These are phyloP conservation scores for Amphipoea oculea DNA, from an alignment of 2,888 invertebrate species.

Conservation along the genomic window DNA sequence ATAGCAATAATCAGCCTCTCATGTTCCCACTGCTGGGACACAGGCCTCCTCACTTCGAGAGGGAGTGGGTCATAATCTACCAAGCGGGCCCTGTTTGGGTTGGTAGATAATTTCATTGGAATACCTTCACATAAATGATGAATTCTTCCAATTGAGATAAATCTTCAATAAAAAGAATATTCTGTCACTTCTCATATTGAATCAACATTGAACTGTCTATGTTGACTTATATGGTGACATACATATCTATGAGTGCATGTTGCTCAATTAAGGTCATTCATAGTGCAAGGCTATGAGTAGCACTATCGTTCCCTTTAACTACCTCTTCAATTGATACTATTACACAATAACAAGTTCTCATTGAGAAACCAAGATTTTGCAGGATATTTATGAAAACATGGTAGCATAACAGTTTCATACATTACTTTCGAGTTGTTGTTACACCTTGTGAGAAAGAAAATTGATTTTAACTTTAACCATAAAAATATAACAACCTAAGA, in stretches of 20 bases:
- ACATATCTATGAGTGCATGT: constrained; percentile 28
- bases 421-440: background rate
- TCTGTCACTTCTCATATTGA: background rate
- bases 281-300: constrained; percentile 27
- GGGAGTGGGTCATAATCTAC: background rate
- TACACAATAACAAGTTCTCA: constrained; percentile 8
- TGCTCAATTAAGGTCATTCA: constrained; percentile 45
- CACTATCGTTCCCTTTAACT: constrained; percentile 22
- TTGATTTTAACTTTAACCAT: background rate
- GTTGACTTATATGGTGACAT: constrained; percentile 11
- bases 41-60: background rate
- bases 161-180: background rate
- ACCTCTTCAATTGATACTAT: constrained; percentile 39
- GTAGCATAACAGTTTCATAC: background rate
- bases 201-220: constrained; percentile 1
- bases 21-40: background rate
- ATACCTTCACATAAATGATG: constrained; percentile 6
- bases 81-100: background rate
- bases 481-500: background rate
- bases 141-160: constrained; percentile 4
- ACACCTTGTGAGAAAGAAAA: background rate
- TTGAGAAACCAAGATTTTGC: background rate
- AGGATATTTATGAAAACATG: background rate
- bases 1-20: background rate
- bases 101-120: background rate